A percentile compares a stretch with the other conserved stretches of the same genome.
Evolutionary conservation across 2,113 vertebrate genomes (phyloP).

Genomic region (Osmerus eperlanus): DNA sequence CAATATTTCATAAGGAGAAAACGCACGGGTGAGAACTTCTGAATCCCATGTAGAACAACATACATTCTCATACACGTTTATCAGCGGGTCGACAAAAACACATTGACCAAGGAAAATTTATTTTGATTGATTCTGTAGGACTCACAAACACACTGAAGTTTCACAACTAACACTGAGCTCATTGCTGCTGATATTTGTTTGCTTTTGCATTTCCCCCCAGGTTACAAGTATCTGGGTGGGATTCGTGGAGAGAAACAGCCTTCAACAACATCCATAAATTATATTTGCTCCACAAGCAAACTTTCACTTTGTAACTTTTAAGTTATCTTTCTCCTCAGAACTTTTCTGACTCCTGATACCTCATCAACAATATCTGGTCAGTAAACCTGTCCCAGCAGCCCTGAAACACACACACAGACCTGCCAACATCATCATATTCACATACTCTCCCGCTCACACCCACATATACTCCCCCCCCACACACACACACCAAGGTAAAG

Average conservation of each 20-base stretch:
- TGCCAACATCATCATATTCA: constrained; percentile 72
- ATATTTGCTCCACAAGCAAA: constrained; percentile 70
- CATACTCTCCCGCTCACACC: constrained; percentile 14
- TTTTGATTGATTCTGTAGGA: constrained; percentile 44
- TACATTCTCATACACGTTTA: constrained; percentile 21
- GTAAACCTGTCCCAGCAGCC: constrained; percentile 68
- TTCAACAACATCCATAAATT: constrained; percentile 59
- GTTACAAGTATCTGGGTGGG: constrained; percentile 53
- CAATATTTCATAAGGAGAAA: constrained; percentile 34
- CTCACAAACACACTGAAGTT: neutral
- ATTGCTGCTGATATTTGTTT: constrained; percentile 39
- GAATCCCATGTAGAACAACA: constrained; percentile 31
- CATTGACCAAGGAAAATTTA: constrained; percentile 35
- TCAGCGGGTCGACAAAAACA: constrained; percentile 20
- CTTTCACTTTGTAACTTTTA: constrained; percentile 64
- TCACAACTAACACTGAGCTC: constrained; percentile 36
- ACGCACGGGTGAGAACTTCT: constrained; percentile 19
- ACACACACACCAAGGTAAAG: constrained; percentile 55
- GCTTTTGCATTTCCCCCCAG: constrained; percentile 15
- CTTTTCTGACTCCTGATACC: constrained; percentile 59
- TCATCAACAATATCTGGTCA: constrained; percentile 56
- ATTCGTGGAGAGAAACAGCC: constrained; percentile 52
- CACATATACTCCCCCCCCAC: constrained; percentile 49
- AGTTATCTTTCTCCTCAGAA: constrained; percentile 68
- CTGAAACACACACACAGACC: constrained; percentile 66